Evolutionary conservation across 2,113 vertebrate genomes (phyloP), one percentile per base, ranked within the genome.

Genomic region (Larimichthys polyactis): DNA sequence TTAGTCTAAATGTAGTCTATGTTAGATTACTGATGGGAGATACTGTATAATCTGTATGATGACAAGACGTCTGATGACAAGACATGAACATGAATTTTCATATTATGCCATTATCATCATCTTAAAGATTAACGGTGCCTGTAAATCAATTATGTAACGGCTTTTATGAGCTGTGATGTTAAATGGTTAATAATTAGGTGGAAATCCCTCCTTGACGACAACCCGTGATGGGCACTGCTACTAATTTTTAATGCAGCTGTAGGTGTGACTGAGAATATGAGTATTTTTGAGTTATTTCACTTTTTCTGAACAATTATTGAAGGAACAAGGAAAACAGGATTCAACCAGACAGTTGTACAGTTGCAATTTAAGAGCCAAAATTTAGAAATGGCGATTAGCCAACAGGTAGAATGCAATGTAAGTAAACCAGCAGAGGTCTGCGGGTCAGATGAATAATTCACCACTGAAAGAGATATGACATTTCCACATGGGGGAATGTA

Each of bases 81-180:
- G 94, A 95, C 89, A 29, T 29, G 29, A 90, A 94, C 94, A 92
- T 94, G 91, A 20, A 93, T 88, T 92, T 92, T 94, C 92, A 96
- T 95, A 92, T 93, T 95, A 94, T 68, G 60, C 66, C 48, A 16
- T 20, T 40, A 14, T 22, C 22, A 48, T 68, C 27, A 36, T 63
- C 49, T 49, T 32, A 36, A 72, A 74, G 71, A 80, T 81, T n/a
- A 75, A 75, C 3, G 4, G 46, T 27, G 40, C 10, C 64, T 10
- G 20, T 59, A 52, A 84, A 69, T 51, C 1, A 48, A 63, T 59
- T 15, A 85, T 95, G 93, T 96, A 93, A 95, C 96, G 96, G 95
- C 94, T 95, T 96, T 95, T 96, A 96, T 95, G 96, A 95, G 96
- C 95, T 93, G 94, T 94, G 93, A 93, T 96, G 95, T 95, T 95